Evolutionary conservation across 2,113 vertebrate species (phyloP), one percentile per base, ranked within the genome.

Genomic region (Aramus guarauna): DNA sequence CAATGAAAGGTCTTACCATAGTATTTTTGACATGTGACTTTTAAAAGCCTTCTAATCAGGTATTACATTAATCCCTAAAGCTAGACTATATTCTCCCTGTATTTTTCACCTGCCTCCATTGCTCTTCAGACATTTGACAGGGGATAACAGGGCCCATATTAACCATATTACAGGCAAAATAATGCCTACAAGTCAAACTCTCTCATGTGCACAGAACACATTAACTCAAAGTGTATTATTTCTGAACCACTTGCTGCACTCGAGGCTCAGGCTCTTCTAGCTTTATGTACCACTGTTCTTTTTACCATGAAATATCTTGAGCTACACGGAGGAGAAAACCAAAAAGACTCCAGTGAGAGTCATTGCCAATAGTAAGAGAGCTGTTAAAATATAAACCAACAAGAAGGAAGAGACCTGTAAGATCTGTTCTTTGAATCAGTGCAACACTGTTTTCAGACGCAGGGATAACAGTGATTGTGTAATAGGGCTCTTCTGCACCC

Each of bases 281-380:
- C 37, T 91, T 78, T 84, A 84, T 96, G 90, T 93, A 77, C 68
- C 22, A 18, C 32, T 27, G 5, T 55, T 83, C 29, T 56, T 90
- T 86, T 74, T 67, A n/a, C 85, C 72, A 74, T 93, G 80, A 94
- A 88, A 77, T 43, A 83, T 21, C 64, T 55, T 75, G 47, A 93
- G 79, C 81, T 82, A 16, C 32, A 8, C 23, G 66, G 36, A 88
- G 26, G 60, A 86, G 68, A 82, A 81, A 92, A 50, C 6, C 69
- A 84, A 69, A 92, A 96, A 87, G 62, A 73, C 62, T 69, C 84
- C 73, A 73, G 86, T 50, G 62, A 84, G 86, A 95, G 89, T 50
- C 85, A 69, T 91, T 95, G 74, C 41, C 80, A 85, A 15, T 16
- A 78, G 39, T 85, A 52, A 89, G 76, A 92, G 39, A 63, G 79